Conservation (phyloP, 1,140 invertebrate species). For the Holotrichia oblita region DNA sequence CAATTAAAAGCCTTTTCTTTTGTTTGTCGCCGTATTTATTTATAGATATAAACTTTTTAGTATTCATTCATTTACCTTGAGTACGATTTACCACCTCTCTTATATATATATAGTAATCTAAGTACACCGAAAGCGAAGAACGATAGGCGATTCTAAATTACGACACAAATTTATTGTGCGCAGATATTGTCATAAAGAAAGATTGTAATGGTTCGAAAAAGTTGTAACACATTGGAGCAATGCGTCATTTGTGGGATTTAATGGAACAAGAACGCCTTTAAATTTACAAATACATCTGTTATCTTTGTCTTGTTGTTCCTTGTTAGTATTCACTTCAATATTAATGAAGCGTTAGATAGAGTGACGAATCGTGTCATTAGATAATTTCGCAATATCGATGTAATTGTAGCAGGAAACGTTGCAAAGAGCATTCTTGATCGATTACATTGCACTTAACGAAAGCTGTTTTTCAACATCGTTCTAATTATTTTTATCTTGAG, state of each 20-base stretch:
- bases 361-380: constrained; percentile 6
- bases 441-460: background rate
- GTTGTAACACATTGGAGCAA: background rate
- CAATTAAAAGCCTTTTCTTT: background rate
- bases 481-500: background rate
- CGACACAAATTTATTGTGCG: background rate
- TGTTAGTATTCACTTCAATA: background rate
- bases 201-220: too few relatives aligned
- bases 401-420: background rate
- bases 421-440: background rate
- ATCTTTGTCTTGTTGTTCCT: background rate
- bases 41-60: background rate
- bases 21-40: background rate
- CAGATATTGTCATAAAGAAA: background rate
- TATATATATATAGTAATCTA: background rate
- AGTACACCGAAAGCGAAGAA: background rate
- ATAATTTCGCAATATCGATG: background rate
- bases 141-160: background rate
- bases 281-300: background rate
- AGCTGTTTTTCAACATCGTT: background rate
- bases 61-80: constrained; percentile 10
- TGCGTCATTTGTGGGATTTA: background rate
- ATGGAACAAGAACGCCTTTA: too few relatives aligned
- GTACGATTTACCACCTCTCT: background rate
- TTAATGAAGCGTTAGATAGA: background rate